Base-by-base conservation (phyloP, 2,888 invertebrate genomes). In the Troides helena region DNA sequence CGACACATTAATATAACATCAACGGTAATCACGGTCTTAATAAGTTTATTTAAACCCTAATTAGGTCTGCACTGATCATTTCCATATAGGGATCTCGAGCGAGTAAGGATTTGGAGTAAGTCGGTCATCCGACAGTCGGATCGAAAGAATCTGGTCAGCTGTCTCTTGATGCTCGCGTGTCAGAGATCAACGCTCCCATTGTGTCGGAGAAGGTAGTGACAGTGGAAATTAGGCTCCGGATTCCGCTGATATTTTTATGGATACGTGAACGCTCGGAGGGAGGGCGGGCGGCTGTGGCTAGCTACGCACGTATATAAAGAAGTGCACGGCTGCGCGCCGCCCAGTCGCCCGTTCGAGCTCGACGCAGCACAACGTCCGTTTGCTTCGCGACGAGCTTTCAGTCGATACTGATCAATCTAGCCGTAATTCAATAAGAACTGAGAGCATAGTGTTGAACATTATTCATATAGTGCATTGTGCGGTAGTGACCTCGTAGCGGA, bases 181-280 rank as follows among this genome's bases (percentile, higher is more conserved):
- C 79, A 76, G 85, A 86, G 92, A 92, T 90, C 92, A 92, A 91
- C 84, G 92, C 85, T 89, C 92, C 80, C 91, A 90, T 89, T 91
- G 91, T 90, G 87, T 83, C 85, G 83, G 83, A 81, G 80, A 81
- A 85, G 85, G 84, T 87, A 88, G 87, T 87, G 90, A 89, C 90
- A 92, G 89, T 81, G 81, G 83, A 85, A 91, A 92, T 91, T 90
- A 86, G 88, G 89, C 87, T 86, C 83, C 82, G 82, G 83, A 92
- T 91, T 92, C 91, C 89, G 81, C 82, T 78, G 86, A 85, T 92
- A 90, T 92, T 91, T 92, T 90, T 87, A 89, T 89, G 87, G 46
- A 67, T 87, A 81, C 85, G 83, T 79, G 84, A 85, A 74, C 76
- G 79, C 73, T 81, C 80, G 83, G 81, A 85, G 87, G 83, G 81